phyloP scores from a whole-genome alignment of 2,888 invertebrate genomes.

The Kuschelorhynchus macadamiae region DNA sequence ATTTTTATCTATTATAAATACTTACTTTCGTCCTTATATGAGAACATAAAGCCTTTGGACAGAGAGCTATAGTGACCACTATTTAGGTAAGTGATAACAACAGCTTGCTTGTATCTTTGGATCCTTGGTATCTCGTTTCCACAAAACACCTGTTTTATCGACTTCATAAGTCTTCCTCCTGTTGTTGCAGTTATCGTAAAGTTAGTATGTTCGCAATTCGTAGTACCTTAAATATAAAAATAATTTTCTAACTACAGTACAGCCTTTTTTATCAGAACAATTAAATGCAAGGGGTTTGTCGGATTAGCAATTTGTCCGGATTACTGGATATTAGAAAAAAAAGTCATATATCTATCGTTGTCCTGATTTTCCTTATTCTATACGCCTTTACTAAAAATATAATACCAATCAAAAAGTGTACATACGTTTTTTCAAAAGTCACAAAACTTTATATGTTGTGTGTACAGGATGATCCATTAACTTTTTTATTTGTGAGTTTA shows the following conservation, averaged over 20 bases:
- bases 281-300: too few species aligned
- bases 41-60: conserved; percentile 74
- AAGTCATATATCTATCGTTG: too few species aligned
- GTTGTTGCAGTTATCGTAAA: background rate
- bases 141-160: conserved; percentile 66
- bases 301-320: too few species aligned
- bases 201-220: conserved; percentile 3
- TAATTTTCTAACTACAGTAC: background rate
- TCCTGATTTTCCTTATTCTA: too few species aligned
- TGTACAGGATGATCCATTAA: too few species aligned
- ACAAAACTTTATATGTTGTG: too few species aligned
- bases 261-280: too few species aligned
- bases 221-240: background rate
- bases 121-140: conserved; percentile 68
- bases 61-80: conserved; percentile 70
- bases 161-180: background rate
- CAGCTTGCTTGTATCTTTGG: conserved; percentile 61
- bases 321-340: too few species aligned
- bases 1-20: background rate
- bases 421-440: too few species aligned
- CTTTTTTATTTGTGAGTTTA: too few species aligned
- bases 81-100: conserved; percentile 72
- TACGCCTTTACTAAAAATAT: too few species aligned
- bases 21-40: conserved; percentile 73
- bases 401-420: too few species aligned